phyloP scores from a whole-genome alignment of 2,888 invertebrate species.

The Apoderus coryli region DNA sequence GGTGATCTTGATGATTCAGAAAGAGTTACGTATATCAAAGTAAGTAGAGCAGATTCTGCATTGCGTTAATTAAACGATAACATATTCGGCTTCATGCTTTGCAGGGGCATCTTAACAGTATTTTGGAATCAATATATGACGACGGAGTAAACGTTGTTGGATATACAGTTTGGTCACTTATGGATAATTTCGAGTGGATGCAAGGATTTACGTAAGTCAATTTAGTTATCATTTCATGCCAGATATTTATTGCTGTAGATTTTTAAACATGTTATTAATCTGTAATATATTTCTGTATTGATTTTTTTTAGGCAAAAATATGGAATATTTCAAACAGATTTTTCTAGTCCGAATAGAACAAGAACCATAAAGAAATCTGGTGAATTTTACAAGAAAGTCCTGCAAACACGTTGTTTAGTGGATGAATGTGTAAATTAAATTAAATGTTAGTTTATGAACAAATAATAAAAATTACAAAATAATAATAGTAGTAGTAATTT shows the following conservation, averaged over 20 bases:
- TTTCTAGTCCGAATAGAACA: conserved; percentile 39
- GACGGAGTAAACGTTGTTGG: conserved; percentile 33
- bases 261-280: not conserved
- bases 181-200: conserved; percentile 36
- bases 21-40: conserved; percentile 12
- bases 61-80: too few species aligned
- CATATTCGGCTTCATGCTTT: too few species aligned
- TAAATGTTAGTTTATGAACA: not conserved
- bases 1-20: conserved; percentile 11
- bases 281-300: conserved; percentile 16
- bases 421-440: conserved; percentile 14
- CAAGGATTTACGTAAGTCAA: conserved; percentile 29
- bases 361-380: conserved; percentile 51
- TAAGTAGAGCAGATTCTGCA: too few species aligned
- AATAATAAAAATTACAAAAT: too few species aligned
- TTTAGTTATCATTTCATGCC: not conserved
- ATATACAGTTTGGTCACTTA: conserved; percentile 24
- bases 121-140: conserved; percentile 27
- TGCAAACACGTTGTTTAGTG: conserved; percentile 26
- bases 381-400: conserved; percentile 38
- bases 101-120: conserved; percentile 33
- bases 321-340: conserved; percentile 56
- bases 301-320: conserved; percentile 43
- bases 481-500: too few species aligned
- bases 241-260: not conserved